Conservation (phyloP, 2,888 invertebrate genomes). For the Heliconius aoede region DNA sequence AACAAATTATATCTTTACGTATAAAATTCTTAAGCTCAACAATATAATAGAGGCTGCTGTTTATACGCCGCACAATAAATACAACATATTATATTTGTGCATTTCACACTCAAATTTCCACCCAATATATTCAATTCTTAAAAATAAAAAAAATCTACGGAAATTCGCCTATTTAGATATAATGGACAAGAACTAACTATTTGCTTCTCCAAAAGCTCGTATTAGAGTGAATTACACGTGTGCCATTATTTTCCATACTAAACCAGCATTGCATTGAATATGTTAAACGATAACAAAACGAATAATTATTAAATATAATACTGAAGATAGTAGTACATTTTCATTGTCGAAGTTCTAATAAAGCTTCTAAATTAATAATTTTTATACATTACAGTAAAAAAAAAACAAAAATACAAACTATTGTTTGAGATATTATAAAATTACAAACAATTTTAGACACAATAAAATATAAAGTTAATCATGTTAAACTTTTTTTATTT, state of each 20-base stretch:
- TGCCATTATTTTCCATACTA: background rate
- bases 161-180: background rate
- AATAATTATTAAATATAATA: constrained; percentile 8
- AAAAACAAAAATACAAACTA: background rate
- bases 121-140: background rate
- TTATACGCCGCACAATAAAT: constrained; percentile 26
- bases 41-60: constrained; percentile 54
- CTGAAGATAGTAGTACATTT: background rate
- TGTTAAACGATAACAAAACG: background rate
- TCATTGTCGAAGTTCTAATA: background rate
- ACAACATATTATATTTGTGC: constrained; percentile 33
- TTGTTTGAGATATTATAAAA: background rate
- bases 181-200: background rate
- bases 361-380: too few relatives aligned
- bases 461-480: background rate
- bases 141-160: background rate
- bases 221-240: background rate
- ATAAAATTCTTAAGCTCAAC: constrained; percentile 61
- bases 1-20: constrained; percentile 68
- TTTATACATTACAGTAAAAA: background rate
- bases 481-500: background rate
- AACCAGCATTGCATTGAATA: background rate
- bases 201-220: background rate
- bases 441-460: background rate
- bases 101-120: background rate